Percentiles rank a stretch among this genome's conserved stretches.
phyloP scores from a whole-genome alignment of 2,113 vertebrate species.

The Semicossyphus pulcher region DNA sequence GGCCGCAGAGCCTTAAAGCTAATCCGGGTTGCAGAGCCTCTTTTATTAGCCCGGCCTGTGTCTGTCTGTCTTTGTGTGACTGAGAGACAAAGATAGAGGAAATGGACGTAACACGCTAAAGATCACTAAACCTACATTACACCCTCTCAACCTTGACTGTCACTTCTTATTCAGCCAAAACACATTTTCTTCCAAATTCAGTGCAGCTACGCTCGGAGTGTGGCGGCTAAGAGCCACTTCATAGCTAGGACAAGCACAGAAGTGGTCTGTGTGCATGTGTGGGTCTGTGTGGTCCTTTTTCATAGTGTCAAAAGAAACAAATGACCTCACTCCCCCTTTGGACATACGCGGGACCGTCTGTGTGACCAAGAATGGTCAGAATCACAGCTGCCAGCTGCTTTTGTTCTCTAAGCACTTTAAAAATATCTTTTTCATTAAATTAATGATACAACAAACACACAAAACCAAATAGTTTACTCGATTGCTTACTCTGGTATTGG shows the following conservation, averaged over 20 bases:
- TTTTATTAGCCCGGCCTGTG: slow-evolving; percentile 73
- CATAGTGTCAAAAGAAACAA: slow-evolving; percentile 61
- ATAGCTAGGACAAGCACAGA: slow-evolving; percentile 11
- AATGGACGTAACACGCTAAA: slow-evolving; percentile 1
- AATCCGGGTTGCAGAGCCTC: slow-evolving; percentile 67
- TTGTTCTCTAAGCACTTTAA: background rate
- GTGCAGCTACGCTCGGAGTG: slow-evolving; percentile 3
- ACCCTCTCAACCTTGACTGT: slow-evolving; percentile 7
- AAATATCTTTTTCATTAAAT: background rate
- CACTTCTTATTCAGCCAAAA: background rate
- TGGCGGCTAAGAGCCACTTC: slow-evolving; percentile 5
- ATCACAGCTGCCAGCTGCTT: slow-evolving; percentile 10
- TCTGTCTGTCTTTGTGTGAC: slow-evolving; percentile 52
- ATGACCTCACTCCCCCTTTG: slow-evolving; percentile 59
- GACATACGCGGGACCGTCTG: slow-evolving; percentile 30
- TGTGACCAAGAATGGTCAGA: slow-evolving; percentile 64
- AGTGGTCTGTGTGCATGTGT: slow-evolving; percentile 22
- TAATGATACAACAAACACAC: background rate
- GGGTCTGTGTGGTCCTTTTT: slow-evolving; percentile 46
- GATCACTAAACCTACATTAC: slow-evolving; percentile 12
- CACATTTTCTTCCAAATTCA: slow-evolving; percentile 2
- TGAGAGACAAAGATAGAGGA: slow-evolving; percentile 41
- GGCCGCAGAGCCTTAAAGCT: slow-evolving; percentile 66
- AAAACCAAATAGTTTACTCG: background rate
- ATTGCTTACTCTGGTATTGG: background rate